A percentile compares a stretch with the other conserved stretches of the same genome.
Evolutionary conservation across 1,140 invertebrate genomes (phyloP).

Genomic region (Ganaspis sp.): DNA sequence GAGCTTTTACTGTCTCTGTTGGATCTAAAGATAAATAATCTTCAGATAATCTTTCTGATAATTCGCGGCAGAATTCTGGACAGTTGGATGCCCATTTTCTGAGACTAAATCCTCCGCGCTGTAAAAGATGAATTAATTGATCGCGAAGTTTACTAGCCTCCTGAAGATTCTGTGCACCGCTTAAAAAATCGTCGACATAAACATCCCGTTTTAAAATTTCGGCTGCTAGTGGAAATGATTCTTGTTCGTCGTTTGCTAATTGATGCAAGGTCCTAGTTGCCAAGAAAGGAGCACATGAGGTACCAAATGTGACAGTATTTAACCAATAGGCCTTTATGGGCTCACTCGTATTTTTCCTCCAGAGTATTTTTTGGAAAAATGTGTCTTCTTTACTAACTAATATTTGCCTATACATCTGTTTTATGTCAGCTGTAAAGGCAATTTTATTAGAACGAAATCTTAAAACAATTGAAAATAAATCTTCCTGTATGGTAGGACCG

Average conservation of each 20-base stretch:
- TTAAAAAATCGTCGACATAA: conserved; percentile 33
- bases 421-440: conserved; percentile 23
- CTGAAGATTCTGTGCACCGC: not conserved
- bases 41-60: not conserved
- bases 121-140: not conserved
- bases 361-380: conserved; percentile 38
- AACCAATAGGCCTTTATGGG: conserved; percentile 24
- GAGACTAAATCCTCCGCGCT: not conserved
- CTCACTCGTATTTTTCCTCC: not conserved
- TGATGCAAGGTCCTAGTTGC: conserved; percentile 63
- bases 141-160: not conserved
- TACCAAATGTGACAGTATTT: conserved; percentile 46
- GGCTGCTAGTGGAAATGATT: conserved; percentile 46
- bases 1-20: not conserved
- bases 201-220: conserved; percentile 3
- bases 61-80: not conserved
- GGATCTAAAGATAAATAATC: not conserved
- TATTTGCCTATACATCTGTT: conserved; percentile 38
- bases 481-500: conserved; percentile 18
- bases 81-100: not conserved
- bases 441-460: not conserved
- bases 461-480: not conserved
- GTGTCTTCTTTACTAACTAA: not conserved
- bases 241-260: conserved; percentile 55
- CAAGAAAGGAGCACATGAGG: conserved; percentile 56